These are phyloP conservation scores for Drosophila fungiperda DNA, from an alignment of 2,888 invertebrate genomes.

Conservation along the genomic window DNA sequence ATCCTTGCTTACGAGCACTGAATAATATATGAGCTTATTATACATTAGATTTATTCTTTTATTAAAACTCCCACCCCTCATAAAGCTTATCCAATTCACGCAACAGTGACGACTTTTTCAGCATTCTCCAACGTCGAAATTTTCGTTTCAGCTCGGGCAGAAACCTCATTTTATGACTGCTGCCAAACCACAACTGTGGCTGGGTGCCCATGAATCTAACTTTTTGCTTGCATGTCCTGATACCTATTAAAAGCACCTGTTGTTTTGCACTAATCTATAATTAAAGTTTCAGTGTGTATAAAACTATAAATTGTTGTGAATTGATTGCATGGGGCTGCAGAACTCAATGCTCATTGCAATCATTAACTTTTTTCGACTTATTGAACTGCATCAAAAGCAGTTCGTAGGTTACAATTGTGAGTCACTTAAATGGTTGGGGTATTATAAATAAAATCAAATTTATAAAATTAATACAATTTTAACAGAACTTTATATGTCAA, in stretches of 20 bases:
- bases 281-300: constrained; percentile 41
- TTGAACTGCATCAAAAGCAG: constrained; percentile 87
- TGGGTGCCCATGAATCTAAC: not conserved
- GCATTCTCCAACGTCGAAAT: constrained; percentile 46
- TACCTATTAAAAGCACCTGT: constrained; percentile 63
- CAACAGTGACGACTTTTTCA: not conserved
- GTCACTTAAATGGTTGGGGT: constrained; percentile 84
- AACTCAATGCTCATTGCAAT: constrained; percentile 63
- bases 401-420: constrained; percentile 87
- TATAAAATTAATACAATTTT: too few species aligned
- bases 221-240: constrained; percentile 22
- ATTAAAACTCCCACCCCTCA: constrained; percentile 43
- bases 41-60: not conserved
- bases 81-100: constrained; percentile 15
- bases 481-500: not conserved
- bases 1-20: constrained; percentile 52
- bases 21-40: not conserved
- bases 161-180: constrained; percentile 59
- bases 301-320: constrained; percentile 33
- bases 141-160: constrained; percentile 56
- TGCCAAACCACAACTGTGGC: constrained; percentile 25
- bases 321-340: not conserved
- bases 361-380: constrained; percentile 77
- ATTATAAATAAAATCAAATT: not conserved
- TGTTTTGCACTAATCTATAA: constrained; percentile 72